Evolutionary conservation across 2,797 vertebrate species (phyloP), one percentile per base, ranked within the genome.

Genomic region (Spinus olivaceus): DNA sequence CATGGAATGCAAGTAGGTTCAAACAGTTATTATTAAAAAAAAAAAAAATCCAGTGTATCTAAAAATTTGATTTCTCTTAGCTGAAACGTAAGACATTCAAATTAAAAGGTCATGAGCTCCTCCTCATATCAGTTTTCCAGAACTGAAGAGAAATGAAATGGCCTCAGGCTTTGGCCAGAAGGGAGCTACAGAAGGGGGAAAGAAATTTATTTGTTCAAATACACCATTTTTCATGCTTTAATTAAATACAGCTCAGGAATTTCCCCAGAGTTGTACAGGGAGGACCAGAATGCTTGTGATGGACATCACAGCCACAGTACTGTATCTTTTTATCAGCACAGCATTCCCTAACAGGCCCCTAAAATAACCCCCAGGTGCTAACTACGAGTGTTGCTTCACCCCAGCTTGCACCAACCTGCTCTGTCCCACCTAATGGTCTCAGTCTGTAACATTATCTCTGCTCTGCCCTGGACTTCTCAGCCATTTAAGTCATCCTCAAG

Each of bases 171-270:
- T 81, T 80, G 93, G 51, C 60, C 71, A 93, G 33, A 90, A 63
- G 28, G 33, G 59, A 81, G 12, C 10, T 2, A 47, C 71, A 94
- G 33, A 88, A 63, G 25, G 33, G 59, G 37, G 10, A 72, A 70
- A 84, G 32, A 63, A 18, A 59, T 70, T 65, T 65, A n/a, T 19
- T 91, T 89, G 70, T 65, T 51, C 42, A 86, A 80, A 73, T 51
- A 51, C 15, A 44, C 33, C 42, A 60, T 70, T 90, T 90, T 50
- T 64, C 37, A 82, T 54, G 33, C 24, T 82, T 86, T 77, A 92
- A 90, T 85, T 74, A 88, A 92, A 81, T 64, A 79, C 23, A 90
- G 69, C 28, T 86, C n/a, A 66, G 66, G 56, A 88, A 50, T 64
- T 81, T 85, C 60, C 49, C 51, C 60, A 20, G 60, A 77, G 32